A percentile compares a stretch with the other conserved stretches of the same genome.
phyloP scores from a whole-genome alignment of 2,113 vertebrate species.

The Phocoena sinus region DNA sequence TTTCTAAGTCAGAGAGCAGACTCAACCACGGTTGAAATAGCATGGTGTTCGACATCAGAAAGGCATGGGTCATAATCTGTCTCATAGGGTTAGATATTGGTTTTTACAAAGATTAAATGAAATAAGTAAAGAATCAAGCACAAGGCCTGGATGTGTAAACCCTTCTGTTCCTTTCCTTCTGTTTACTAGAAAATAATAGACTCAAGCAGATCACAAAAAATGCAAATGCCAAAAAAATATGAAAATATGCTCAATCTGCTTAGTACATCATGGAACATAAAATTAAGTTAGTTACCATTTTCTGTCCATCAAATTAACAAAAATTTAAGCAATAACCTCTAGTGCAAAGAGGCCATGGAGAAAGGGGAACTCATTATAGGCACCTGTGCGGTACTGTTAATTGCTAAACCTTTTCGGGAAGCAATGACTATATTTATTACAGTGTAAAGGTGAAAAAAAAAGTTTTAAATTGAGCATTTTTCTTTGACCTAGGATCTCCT shows the following conservation, averaged over 20 bases:
- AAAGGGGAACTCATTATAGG: neutral
- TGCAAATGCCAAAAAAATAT: neutral
- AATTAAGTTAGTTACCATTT: neutral
- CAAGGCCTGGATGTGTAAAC: neutral
- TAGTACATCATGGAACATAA: neutral
- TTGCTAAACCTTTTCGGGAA: neutral
- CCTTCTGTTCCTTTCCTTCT: neutral
- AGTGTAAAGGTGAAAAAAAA: neutral
- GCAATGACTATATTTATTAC: neutral
- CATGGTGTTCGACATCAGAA: neutral
- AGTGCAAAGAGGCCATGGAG: neutral
- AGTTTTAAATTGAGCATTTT: neutral
- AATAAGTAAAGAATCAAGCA: neutral
- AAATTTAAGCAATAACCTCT: neutral
- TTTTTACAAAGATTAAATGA: neutral
- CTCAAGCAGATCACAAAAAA: neutral
- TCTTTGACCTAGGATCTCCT: neutral
- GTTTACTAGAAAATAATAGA: neutral
- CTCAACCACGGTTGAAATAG: neutral
- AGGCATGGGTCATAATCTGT: neutral
- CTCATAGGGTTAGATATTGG: neutral
- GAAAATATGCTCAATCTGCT: neutral
- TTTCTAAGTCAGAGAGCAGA: neutral
- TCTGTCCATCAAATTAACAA: neutral
- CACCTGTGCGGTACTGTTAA: neutral